These are phyloP conservation scores for Saxidomus purpurata DNA, from an alignment of 1,140 invertebrate genomes.

Conservation along the genomic window DNA sequence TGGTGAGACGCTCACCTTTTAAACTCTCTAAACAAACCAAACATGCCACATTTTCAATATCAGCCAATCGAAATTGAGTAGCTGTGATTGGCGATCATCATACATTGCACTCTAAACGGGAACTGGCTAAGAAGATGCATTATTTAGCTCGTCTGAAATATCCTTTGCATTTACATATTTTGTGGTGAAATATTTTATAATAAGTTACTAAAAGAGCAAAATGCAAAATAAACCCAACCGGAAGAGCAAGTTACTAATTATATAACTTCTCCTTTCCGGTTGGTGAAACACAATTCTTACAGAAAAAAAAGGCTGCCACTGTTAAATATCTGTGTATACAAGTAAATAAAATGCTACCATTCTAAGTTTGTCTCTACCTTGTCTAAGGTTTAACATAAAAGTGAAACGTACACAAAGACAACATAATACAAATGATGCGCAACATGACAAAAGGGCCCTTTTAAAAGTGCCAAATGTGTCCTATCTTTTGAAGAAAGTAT, in stretches of 20 bases:
- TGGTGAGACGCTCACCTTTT: no score
- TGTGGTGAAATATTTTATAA: slow-evolving; percentile 34
- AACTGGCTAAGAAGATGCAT: no score
- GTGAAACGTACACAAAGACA: slow-evolving; percentile 35
- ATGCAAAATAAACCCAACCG: slow-evolving; percentile 20
- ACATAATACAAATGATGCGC: slow-evolving; percentile 38
- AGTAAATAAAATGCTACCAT: slow-evolving; percentile 45
- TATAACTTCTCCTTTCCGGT: neutral
- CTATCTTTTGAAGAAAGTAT: no score
- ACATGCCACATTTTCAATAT: no score
- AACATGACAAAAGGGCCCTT: no score
- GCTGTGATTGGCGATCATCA: no score
- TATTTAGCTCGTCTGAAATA: no score
- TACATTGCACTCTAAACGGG: no score
- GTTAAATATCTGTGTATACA: slow-evolving; percentile 26
- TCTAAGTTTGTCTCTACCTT: neutral
- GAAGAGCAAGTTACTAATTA: slow-evolving; percentile 12
- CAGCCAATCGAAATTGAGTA: no score
- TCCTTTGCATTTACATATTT: neutral
- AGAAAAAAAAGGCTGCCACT: neutral
- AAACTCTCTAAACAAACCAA: no score
- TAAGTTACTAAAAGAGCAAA: neutral
- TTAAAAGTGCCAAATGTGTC: no score
- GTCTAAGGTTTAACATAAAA: slow-evolving; percentile 15
- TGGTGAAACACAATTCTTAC: neutral